Percentiles rank a stretch among this genome's conserved stretches.
These are phyloP conservation scores for Callipepla californica DNA, from an alignment of 2,113 vertebrate species.

Conservation along the genomic window DNA sequence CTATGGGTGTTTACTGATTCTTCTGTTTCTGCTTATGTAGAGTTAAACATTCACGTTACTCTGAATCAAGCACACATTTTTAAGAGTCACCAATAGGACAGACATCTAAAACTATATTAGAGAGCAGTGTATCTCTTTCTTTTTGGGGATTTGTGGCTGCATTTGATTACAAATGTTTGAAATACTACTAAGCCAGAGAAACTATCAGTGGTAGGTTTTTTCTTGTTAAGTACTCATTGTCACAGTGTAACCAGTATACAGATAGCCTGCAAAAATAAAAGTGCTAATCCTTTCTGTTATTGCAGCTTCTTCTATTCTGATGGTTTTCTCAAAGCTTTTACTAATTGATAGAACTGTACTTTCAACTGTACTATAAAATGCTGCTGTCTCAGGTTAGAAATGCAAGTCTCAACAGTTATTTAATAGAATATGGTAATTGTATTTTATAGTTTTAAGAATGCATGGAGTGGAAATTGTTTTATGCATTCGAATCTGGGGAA, in stretches of 20 bases:
- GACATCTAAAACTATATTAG: not conserved
- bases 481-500: not conserved
- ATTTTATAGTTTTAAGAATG: not conserved
- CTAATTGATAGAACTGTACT: not conserved
- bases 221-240: not conserved
- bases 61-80: not conserved
- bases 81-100: not conserved
- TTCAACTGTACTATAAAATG: not conserved
- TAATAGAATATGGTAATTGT: not conserved
- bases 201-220: not conserved
- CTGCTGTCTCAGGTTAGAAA: not conserved
- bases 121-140: not conserved
- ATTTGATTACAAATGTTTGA: not conserved
- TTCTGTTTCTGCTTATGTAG: not conserved
- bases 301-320: not conserved
- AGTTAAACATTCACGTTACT: not conserved
- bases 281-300: not conserved
- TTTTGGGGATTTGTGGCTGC: not conserved
- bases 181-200: not conserved
- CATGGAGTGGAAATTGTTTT: not conserved
- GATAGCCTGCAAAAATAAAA: not conserved
- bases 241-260: not conserved
- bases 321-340: not conserved
- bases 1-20: not conserved
- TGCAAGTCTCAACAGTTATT: not conserved